Evolutionary conservation across 2,113 vertebrate genomes (phyloP), one percentile per base, ranked within the genome.

Genomic region (Mellivora capensis): DNA sequence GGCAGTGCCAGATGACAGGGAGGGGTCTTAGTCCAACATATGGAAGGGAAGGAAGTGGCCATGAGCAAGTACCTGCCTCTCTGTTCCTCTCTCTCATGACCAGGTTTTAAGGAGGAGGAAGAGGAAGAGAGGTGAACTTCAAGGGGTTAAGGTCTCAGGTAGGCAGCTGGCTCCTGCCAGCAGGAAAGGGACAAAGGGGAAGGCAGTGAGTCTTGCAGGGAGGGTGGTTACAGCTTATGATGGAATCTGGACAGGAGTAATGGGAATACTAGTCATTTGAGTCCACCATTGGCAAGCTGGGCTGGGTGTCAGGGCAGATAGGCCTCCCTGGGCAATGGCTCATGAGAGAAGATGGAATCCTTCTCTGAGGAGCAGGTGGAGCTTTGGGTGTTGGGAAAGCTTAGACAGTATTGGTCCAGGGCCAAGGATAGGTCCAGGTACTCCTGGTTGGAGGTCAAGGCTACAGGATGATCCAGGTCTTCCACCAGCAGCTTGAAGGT

Each of bases 331-430:
- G 99, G 99, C 21, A 99, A 98, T 0, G 99, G 99, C 82, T 99
- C 99, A 0, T 99, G 99, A 84, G 99, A 99, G 95, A 99, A 99
- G 34, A 99, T 99, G 0, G 99, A 99, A 99, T 99, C 99, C 98
- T 99, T 99, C 2, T 99, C 99, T 0, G 99, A 99, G 88, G 99
- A 99, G 98, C 99, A 99, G 52, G 99, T 99, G 61, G 99, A 99
- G 98, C 99, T 99, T 96, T 99, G 99, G 0, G 99, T 99, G 98
- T 99, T 99, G 0, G 99, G 99, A 98, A 99, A 99, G 97, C 99
- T 99, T 23, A 99, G 99, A 0, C 99, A 99, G 97, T 99, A 99
- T 98, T 99, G 99, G 97, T 99, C 99, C 99, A 99, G 97, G 5
- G 99, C 99, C 97, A 99, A 98, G 0, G 99, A 99, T 64, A 99